Base-by-base conservation (phyloP, 2,888 invertebrate genomes). In the Baccha elongata region DNA sequence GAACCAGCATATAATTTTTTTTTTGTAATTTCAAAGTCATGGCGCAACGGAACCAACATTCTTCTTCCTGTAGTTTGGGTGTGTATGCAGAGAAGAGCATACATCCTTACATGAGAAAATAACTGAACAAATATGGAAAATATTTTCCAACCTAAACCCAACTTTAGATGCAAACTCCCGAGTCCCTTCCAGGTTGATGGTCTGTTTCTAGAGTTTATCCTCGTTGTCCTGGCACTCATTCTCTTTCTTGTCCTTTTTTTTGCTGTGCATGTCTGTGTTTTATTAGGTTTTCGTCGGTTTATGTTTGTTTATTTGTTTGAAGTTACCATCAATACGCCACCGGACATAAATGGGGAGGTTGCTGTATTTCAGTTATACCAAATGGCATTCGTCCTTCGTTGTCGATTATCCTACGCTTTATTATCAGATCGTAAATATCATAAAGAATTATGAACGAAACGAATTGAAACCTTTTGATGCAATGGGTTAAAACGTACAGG, bases 401-500 rank as follows among this genome's bases (percentile, higher is more conserved):
- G 71, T 81, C 81, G 72, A 83, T 83, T 83, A 83, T 78, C 68
- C 62, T 68, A 52, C 64, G 68, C 53, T 83, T 60, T 78, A 83
- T 83, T 83, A 83, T 83, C 83, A 68, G 23, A 46, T 83, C 72
- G 83, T 78, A 83, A 83, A 83, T 83, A 67, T 76, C 72, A 78
- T 68, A 60, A 42, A 50, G 53, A 68, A 64, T 72, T 60, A 68
- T 71, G 40, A 58, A 60, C 60, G 75, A 52, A 79, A 53, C 79
- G 62, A 79, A 72, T 73, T 53, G 65, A 79, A 26, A 44, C 72
- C 40, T 15, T 48, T 35, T 58, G 37, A 37, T 26, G 52, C 58
- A 78, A 32, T 67, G 32, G 40, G 68, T 37, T 50, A 65, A 35
- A 21, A 23, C 52, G 48, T 42, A 48, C 21, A 23, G 10, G 23